Evolutionary conservation across 2,797 vertebrate species (phyloP), one percentile per base, ranked within the genome.

Genomic region (Ambastaia sidthimunki): DNA sequence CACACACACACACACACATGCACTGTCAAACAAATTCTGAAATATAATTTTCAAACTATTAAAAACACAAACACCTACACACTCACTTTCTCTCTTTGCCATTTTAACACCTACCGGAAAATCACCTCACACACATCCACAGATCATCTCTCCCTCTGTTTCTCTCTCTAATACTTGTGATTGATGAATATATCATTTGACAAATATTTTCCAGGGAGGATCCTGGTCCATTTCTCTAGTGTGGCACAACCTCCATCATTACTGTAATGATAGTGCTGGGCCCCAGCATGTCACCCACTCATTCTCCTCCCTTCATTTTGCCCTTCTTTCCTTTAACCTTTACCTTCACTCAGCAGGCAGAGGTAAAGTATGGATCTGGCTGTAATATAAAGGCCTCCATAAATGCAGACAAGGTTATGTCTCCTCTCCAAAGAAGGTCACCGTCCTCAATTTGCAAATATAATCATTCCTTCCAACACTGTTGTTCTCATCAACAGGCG

Each of bases 381-480:
- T 25, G 13, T 71, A 80, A 83, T 80, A 78, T 66, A 75, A 82
- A 84, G 78, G 76, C 74, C 62, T 52, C 57, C 59, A 81, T 66
- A 66, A 76, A 78, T 65, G 68, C 55, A 66, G 78, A 71, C 85
- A 76, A 74, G 83, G 80, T 75, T 59, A 65, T 71, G 9, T 47
- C 70, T 75, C 70, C 74, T 78, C 37, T n/a, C 54, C 0, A 16
- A 70, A 75, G 28, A 54, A 48, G 74, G 75, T 77, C 75, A 82
- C 28, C 9, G 16, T 83, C 72, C 80, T 83, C 77, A 71, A 82
- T 85, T 85, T 85, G 76, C 82, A 83, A 84, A 83, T 77, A 52
- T 83, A 84, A 85, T 80, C n/a, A 21, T 75, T 71, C 60, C 76
- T 82, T 71, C 31, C 18, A 72, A 85, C 48, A 71, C 47, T 84